These are phyloP conservation scores for Hirudo medicinalis DNA, from an alignment of 1,140 invertebrate species.

Conservation along the genomic window DNA sequence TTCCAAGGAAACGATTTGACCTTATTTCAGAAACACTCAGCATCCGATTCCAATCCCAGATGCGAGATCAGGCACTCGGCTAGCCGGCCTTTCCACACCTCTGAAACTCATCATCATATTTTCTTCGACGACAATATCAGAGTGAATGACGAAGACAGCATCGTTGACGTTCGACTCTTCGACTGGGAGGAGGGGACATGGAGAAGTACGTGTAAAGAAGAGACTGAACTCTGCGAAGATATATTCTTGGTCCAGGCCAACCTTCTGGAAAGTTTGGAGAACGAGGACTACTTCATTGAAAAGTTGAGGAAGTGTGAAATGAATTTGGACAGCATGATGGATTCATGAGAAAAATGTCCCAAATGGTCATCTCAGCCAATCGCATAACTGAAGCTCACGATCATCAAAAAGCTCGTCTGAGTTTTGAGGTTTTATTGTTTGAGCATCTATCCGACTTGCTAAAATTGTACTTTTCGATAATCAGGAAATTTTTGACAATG, in stretches of 20 bases:
- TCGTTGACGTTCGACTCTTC: slow-evolving; percentile 32
- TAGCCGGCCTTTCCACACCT: background rate
- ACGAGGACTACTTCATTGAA: slow-evolving; percentile 34
- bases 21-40: slow-evolving; percentile 25
- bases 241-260: slow-evolving; percentile 34
- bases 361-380: no score
- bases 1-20: background rate
- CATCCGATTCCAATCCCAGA: background rate
- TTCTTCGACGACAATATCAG: slow-evolving; percentile 39
- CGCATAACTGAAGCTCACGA: no score
- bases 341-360: no score
- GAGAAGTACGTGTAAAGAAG: slow-evolving; percentile 2
- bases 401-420: no score
- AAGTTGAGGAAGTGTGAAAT: slow-evolving; percentile 31
- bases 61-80: background rate
- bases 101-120: slow-evolving; percentile 28
- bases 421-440: no score
- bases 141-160: slow-evolving; percentile 33
- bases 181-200: background rate
- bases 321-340: slow-evolving; percentile 26
- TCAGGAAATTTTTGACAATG: no score
- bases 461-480: no score
- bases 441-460: no score
- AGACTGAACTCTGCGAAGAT: slow-evolving; percentile 30
- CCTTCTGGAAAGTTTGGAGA: slow-evolving; percentile 31